Percentiles rank a stretch among this genome's conserved stretches.
Evolutionary conservation across 2,113 vertebrate genomes (phyloP).

Genomic region (Ameiurus melas): DNA sequence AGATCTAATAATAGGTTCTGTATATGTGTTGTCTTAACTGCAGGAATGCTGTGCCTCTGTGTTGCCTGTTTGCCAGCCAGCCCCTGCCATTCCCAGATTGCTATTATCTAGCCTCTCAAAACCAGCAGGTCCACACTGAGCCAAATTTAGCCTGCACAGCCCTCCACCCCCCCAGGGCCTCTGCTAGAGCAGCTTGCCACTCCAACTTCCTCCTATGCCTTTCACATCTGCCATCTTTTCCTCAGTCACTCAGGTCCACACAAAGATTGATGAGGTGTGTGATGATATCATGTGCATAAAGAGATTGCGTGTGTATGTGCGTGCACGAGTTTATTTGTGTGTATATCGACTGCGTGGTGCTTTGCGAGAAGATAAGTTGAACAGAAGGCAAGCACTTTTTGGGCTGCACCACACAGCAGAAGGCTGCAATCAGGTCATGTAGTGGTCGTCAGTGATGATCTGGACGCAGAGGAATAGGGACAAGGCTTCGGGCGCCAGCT

Average conservation of each 20-base stretch:
- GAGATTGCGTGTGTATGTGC: background rate
- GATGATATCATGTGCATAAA: slow-evolving; percentile 33
- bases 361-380: slow-evolving; percentile 28
- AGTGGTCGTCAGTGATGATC: slow-evolving; percentile 37
- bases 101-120: slow-evolving; percentile 75
- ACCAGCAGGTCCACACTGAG: slow-evolving; percentile 62
- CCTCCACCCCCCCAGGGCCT: slow-evolving; percentile 46
- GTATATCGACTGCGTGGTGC: background rate
- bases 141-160: slow-evolving; percentile 76
- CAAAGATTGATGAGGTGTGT: slow-evolving; percentile 29
- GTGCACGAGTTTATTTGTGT: background rate
- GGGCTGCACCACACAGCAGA: slow-evolving; percentile 25
- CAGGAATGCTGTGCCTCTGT: slow-evolving; percentile 70
- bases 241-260: slow-evolving; percentile 40
- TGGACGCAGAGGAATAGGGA: slow-evolving; percentile 52
- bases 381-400: slow-evolving; percentile 27
- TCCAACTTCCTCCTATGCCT: slow-evolving; percentile 39
- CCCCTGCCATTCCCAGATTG: slow-evolving; percentile 74
- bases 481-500: slow-evolving; percentile 52
- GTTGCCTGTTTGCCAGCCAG: slow-evolving; percentile 49
- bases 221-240: slow-evolving; percentile 31
- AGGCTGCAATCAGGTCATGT: slow-evolving; percentile 21
- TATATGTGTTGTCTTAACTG: slow-evolving; percentile 63
- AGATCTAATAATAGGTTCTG: background rate
- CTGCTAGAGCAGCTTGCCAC: slow-evolving; percentile 52